Conservation (phyloP, 2,888 invertebrate genomes). For the Petrolisthes cinctipes region DNA sequence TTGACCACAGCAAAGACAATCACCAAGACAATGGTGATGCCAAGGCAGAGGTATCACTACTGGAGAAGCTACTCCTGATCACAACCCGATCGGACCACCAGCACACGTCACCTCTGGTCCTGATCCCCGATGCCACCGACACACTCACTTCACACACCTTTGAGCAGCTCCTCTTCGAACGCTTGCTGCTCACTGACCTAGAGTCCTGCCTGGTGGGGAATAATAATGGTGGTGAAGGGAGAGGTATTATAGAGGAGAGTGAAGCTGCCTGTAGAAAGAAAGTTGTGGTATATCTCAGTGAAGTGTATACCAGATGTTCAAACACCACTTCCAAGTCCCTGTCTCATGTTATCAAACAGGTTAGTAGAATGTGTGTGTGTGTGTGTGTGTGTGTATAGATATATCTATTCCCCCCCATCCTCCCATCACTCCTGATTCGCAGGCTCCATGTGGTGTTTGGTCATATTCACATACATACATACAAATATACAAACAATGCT, state of each 20-base stretch:
- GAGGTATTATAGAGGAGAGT: slow-evolving; percentile 67
- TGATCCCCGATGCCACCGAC: slow-evolving; percentile 77
- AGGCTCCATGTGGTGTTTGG: too few relatives aligned
- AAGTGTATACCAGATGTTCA: slow-evolving; percentile 53
- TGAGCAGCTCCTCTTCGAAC: slow-evolving; percentile 84
- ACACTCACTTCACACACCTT: slow-evolving; percentile 75
- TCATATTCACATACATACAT: too few relatives aligned
- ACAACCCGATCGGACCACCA: slow-evolving; percentile 42
- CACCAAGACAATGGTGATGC: background rate
- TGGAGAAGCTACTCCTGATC: slow-evolving; percentile 56
- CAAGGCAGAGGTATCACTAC: slow-evolving; percentile 23
- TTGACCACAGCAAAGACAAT: background rate
- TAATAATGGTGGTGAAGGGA: slow-evolving; percentile 50
- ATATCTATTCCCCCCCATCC: too few relatives aligned
- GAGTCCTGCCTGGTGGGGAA: slow-evolving; percentile 47
- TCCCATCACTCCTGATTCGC: too few relatives aligned
- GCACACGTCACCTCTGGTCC: slow-evolving; percentile 73
- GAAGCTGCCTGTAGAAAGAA: slow-evolving; percentile 56
- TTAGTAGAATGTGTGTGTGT: background rate
- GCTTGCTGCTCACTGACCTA: slow-evolving; percentile 74
- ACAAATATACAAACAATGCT: background rate
- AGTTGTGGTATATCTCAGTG: slow-evolving; percentile 52
- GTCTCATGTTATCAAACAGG: slow-evolving; percentile 23
- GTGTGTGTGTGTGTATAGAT: too few relatives aligned
- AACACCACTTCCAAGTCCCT: slow-evolving; percentile 27